These are phyloP conservation scores for Luperina testacea DNA, from an alignment of 2,888 invertebrate species.

Conservation along the genomic window DNA sequence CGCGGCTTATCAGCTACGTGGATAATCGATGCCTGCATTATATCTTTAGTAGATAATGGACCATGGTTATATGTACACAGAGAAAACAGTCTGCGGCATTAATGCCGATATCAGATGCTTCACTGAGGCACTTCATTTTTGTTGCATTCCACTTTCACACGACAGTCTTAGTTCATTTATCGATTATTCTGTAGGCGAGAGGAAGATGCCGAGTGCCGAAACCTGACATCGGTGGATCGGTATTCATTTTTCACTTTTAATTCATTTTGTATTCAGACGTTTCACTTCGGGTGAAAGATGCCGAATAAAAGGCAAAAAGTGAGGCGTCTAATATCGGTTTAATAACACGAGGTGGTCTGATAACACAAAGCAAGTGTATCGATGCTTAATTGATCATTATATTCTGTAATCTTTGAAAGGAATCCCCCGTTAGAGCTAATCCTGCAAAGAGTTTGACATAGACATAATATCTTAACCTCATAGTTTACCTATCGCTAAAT, in stretches of 20 bases:
- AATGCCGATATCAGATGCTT: background rate
- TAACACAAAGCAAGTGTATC: background rate
- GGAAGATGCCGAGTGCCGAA: no score
- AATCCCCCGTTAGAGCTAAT: background rate
- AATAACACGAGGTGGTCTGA: background rate
- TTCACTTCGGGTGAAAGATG: no score
- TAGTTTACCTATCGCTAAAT: conserved; percentile 12
- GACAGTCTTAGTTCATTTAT: no score
- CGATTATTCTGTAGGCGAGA: no score
- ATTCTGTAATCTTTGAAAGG: background rate
- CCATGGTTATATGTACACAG: conserved; percentile 14
- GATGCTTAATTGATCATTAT: background rate
- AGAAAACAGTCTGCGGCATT: background rate
- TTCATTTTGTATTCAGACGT: no score
- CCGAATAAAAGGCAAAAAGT: no score
- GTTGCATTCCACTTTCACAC: no score
- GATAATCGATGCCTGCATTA: conserved; percentile 38
- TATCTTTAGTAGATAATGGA: conserved; percentile 19
- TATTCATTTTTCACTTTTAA: no score
- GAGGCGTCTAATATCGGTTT: no score
- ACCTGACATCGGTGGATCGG: no score
- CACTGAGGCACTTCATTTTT: background rate
- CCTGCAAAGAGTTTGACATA: background rate
- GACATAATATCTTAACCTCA: background rate
- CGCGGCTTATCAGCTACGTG: conserved; percentile 34